Conservation (phyloP, 2,888 invertebrate genomes). For the Cosmia pyralina region DNA sequence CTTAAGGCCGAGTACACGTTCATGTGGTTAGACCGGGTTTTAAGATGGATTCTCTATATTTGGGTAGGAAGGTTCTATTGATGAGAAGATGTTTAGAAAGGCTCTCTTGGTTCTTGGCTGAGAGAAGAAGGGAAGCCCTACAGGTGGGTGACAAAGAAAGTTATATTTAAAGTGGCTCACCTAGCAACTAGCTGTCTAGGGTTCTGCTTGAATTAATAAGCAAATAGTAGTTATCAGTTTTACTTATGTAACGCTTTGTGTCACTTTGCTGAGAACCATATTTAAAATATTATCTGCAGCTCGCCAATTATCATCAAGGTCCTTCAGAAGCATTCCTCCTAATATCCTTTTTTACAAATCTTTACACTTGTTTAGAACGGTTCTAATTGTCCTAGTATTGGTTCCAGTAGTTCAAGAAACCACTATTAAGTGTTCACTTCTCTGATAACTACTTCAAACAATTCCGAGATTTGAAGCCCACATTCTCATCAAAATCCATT, state of each 20-base stretch:
- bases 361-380: neutral
- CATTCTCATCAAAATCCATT: constrained; percentile 9
- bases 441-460: neutral
- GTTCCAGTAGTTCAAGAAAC: neutral
- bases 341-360: neutral
- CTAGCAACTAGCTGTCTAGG: neutral
- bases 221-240: neutral
- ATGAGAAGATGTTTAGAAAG: neutral
- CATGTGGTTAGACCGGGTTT: constrained; percentile 13
- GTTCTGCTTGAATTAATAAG: neutral
- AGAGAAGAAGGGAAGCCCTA: neutral
- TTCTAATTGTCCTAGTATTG: neutral
- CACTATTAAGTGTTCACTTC: neutral
- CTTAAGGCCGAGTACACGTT: constrained; percentile 46
- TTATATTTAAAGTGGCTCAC: neutral
- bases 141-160: neutral
- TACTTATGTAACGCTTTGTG: neutral
- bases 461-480: constrained; percentile 7
- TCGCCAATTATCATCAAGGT: neutral
- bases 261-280: neutral
- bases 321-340: neutral
- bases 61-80: neutral
- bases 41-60: constrained; percentile 13
- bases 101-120: neutral
- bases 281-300: neutral